Evolutionary conservation across 2,797 vertebrate genomes (phyloP), one percentile per base, ranked within the genome.

Genomic region (Coracias cyanogaster): DNA sequence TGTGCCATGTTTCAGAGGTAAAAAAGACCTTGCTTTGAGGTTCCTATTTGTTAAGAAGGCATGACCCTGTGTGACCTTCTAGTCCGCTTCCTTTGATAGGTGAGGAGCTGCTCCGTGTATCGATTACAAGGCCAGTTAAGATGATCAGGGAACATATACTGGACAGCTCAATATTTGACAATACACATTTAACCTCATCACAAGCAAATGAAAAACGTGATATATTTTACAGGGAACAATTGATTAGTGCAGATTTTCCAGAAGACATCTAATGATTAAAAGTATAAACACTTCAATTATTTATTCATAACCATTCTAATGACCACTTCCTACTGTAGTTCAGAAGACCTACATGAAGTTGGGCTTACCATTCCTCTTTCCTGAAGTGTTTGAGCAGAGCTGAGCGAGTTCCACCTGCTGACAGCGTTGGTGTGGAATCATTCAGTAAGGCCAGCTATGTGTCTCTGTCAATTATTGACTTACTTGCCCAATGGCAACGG

Each of bases 401-500:
- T 51, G 69, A 64, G 84, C 49, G 29, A 60, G 72, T 77, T 74
- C 51, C 18, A 52, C 43, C 49, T 19, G 28, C 86, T 91, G 89
- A 62, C 82, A 86, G 29, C 60, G 37, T 60, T 80, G 55, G 67
- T 79, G 60, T 78, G 39, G 61, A 86, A 70, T 84, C 74, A 67
- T 95, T 93, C 89, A 89, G 83, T 74, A 84, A 81, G 62, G 61
- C 55, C 25, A 72, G 20, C 66, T 67, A 48, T 78, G 55, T 10
- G 5, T 69, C 72, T 90, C 64, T 79, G 70, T 88, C 64, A 96
- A 94, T 94, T 61, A 96, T 97, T 97, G 89, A 97, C 96, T 71
- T 45, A 21, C 33, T 91, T 86, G 71, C 72, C 79, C 66, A 49
- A 77, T 91, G 74, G 86, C 91, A 96, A 96, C 82, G 58, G 43